Conservation (phyloP, 2,113 vertebrate genomes). For the Eira barbara region DNA sequence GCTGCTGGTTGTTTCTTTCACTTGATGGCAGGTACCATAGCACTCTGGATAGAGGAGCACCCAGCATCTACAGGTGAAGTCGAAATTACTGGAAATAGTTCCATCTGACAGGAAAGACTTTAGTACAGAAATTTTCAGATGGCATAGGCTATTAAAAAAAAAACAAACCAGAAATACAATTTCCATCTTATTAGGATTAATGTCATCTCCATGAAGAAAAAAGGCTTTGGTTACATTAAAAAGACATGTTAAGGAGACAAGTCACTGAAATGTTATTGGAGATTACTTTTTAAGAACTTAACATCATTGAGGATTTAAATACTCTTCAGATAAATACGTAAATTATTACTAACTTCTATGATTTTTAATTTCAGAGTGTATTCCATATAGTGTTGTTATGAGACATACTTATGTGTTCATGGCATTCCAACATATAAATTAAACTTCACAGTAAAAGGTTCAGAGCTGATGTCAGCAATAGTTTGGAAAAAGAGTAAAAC, state of each 20-base stretch:
- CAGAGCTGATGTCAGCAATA: not conserved
- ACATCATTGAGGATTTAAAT: not conserved
- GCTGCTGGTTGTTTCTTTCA: not conserved
- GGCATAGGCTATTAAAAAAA: not conserved
- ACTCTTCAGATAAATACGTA: not conserved
- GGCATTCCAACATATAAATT: not conserved
- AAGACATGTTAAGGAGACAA: slow-evolving; percentile 1
- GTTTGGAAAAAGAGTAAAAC: not conserved
- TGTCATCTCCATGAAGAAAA: not conserved
- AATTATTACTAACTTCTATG: not conserved
- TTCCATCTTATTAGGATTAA: not conserved
- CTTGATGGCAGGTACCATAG: not conserved
- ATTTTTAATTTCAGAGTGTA: not conserved
- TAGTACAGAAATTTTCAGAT: not conserved
- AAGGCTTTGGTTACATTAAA: not conserved
- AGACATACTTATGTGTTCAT: not conserved
- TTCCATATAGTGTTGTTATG: not conserved
- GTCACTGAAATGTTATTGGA: not conserved
- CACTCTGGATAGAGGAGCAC: not conserved
- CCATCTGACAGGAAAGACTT: not conserved
- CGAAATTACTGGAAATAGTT: not conserved
- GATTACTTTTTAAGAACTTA: not conserved
- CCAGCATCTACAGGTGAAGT: rapidly evolving
- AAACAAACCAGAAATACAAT: not conserved
- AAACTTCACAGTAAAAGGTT: not conserved